Evolutionary conservation across 2,113 vertebrate genomes (phyloP).

Genomic region (Phalacrocorax pelagicus): DNA sequence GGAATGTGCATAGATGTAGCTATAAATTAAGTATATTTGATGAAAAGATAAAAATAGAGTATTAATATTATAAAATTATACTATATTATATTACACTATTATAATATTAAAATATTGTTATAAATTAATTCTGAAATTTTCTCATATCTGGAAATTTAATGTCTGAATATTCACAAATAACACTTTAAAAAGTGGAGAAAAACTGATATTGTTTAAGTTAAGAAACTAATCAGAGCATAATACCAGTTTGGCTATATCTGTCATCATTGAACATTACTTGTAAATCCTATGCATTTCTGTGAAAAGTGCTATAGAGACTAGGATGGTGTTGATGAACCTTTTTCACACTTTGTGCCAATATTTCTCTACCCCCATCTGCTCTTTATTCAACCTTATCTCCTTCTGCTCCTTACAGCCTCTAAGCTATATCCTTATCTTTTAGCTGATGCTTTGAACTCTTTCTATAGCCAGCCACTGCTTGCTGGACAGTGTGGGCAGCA

Average conservation of each 20-base stretch:
- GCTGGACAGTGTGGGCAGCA: not conserved
- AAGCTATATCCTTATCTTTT: not conserved
- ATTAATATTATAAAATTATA: not conserved
- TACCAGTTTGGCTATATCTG: not conserved
- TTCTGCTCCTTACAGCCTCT: not conserved
- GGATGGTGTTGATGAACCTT: not conserved
- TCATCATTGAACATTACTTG: not conserved
- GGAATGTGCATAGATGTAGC: not conserved
- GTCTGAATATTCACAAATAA: not conserved
- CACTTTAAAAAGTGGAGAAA: not conserved
- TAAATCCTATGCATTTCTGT: not conserved
- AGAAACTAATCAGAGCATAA: not conserved
- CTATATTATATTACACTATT: not conserved
- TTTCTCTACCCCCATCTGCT: not conserved
- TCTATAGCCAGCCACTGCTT: not conserved
- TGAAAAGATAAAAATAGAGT: not conserved
- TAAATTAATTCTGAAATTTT: not conserved
- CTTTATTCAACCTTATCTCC: not conserved
- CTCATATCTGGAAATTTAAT: not conserved
- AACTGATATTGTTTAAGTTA: not conserved
- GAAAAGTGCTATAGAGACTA: not conserved
- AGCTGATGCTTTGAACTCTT: not conserved
- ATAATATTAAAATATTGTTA: not conserved
- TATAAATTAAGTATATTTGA: not conserved
- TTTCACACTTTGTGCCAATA: not conserved